Evolutionary conservation across 2,888 invertebrate species (phyloP).

Genomic region (Polydrusus cervinus): DNA sequence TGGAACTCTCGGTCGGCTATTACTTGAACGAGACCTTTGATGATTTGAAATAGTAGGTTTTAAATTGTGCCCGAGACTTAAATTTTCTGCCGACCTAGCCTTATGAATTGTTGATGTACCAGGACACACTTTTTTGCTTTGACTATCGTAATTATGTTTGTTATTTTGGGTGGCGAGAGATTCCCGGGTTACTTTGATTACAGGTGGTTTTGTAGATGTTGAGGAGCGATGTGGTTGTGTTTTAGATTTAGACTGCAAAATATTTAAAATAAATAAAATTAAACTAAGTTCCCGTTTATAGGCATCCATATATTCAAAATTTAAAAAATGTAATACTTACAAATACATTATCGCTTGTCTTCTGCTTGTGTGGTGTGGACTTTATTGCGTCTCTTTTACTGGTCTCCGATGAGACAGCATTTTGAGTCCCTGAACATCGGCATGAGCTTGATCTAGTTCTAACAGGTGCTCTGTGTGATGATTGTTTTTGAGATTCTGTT

Average conservation of each 20-base stretch:
- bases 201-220: background rate
- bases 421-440: slow-evolving; percentile 2
- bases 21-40: background rate
- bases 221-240: background rate
- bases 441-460: background rate
- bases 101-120: background rate
- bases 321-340: slow-evolving; percentile 1
- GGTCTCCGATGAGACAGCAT: background rate
- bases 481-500: background rate
- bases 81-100: slow-evolving; percentile 8
- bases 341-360: slow-evolving; percentile 10
- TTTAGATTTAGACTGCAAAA: slow-evolving; percentile 1
- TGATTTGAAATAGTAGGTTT: background rate
- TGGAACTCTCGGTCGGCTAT: background rate
- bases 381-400: background rate
- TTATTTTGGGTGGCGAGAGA: background rate
- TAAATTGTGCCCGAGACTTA: background rate
- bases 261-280: background rate
- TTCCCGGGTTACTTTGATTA: background rate
- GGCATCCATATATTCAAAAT: no score
- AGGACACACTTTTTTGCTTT: background rate
- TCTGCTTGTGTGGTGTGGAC: background rate
- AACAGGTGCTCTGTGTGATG: background rate
- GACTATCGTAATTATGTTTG: background rate
- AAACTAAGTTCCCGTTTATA: background rate